These are phyloP conservation scores for Cataglyphis rosenhaueri DNA, from an alignment of 2,888 invertebrate species.

Conservation along the genomic window DNA sequence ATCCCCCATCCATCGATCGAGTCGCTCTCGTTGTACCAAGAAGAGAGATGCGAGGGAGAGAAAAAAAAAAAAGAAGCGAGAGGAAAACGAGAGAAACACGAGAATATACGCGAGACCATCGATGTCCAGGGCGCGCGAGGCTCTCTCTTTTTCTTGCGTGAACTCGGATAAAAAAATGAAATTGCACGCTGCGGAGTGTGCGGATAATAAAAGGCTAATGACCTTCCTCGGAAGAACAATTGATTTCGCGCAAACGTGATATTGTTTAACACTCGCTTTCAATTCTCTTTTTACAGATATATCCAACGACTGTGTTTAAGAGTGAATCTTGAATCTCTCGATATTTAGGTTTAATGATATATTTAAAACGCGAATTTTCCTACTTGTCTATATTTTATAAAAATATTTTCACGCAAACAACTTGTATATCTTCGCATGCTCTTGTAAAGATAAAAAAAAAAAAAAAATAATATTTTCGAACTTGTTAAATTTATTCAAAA, in stretches of 20 bases:
- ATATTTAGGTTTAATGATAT: background rate
- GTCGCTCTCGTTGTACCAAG: slow-evolving; percentile 67
- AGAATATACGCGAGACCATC: slow-evolving; percentile 22
- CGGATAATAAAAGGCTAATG: slow-evolving; percentile 40
- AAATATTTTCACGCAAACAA: background rate
- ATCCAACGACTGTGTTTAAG: background rate
- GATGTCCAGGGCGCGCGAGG: slow-evolving; percentile 20
- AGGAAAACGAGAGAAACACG: slow-evolving; percentile 36
- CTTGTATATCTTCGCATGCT: background rate
- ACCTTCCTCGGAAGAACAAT: slow-evolving; percentile 45
- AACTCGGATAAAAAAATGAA: slow-evolving; percentile 36
- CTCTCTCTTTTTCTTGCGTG: slow-evolving; percentile 16
- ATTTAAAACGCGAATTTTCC: background rate
- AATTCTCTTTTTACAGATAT: background rate
- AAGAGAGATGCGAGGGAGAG: slow-evolving; percentile 38
- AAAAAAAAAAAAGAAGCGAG: slow-evolving; percentile 15
- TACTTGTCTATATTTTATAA: background rate
- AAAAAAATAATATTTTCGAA: background rate
- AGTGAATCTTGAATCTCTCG: background rate
- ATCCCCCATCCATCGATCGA: slow-evolving; percentile 73
- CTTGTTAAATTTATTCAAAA: background rate
- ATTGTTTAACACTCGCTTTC: slow-evolving; percentile 26
- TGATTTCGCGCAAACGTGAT: slow-evolving; percentile 36
- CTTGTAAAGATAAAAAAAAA: background rate
- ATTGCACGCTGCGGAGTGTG: slow-evolving; percentile 24